Conservation (phyloP, 2,888 invertebrate species). For the Augiades crinisus region DNA sequence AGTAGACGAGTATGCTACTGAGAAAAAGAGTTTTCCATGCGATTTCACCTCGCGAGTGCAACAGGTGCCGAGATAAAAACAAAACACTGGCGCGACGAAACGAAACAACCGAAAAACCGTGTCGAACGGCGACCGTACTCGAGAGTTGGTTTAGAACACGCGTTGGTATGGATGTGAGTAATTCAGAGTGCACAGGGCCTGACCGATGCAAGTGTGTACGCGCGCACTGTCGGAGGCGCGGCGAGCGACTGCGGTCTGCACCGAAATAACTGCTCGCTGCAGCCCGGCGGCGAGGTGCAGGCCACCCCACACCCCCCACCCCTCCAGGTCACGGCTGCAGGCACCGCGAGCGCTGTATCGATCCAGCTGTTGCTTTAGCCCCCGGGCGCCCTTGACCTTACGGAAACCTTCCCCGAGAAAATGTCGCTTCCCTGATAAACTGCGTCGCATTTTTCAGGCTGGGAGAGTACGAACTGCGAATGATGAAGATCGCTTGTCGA, state of each 20-base stretch:
- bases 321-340: conserved; percentile 74
- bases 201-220: conserved; percentile 49
- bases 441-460: not conserved
- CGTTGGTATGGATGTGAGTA: not conserved
- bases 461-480: not conserved
- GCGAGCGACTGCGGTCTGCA: conserved; percentile 71
- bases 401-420: conserved; percentile 11
- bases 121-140: not conserved
- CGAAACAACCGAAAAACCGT: not conserved
- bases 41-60: conserved; percentile 72
- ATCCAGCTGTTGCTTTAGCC: conserved; percentile 71
- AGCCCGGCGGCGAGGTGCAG: conserved; percentile 76
- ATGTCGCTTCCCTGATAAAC: conserved; percentile 4
- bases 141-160: conserved; percentile 1
- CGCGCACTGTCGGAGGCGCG: conserved; percentile 68
- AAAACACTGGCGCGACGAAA: not conserved
- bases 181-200: conserved; percentile 48
- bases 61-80: conserved; percentile 50
- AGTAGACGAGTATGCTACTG: conserved; percentile 72
- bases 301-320: conserved; percentile 40
- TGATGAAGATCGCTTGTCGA: too few species aligned
- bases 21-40: conserved; percentile 77
- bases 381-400: conserved; percentile 36
- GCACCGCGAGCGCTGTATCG: conserved; percentile 58
- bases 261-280: conserved; percentile 79